These are phyloP conservation scores for Endomychus coccineus DNA, from an alignment of 2,888 invertebrate species.

Conservation along the genomic window DNA sequence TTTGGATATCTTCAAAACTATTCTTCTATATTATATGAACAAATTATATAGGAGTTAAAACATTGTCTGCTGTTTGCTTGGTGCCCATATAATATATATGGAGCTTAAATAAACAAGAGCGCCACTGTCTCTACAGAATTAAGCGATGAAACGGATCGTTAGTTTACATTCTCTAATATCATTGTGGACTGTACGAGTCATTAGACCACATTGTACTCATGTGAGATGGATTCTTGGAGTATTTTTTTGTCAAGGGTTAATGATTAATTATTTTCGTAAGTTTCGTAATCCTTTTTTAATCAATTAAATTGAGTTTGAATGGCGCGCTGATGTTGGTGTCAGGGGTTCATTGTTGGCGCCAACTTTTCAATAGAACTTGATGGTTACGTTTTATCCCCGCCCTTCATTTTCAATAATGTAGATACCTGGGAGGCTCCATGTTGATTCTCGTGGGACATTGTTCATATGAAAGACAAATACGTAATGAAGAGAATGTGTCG, in stretches of 20 bases:
- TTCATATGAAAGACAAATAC: too few species aligned
- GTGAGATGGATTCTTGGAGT: conserved; percentile 34
- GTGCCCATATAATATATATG: too few species aligned
- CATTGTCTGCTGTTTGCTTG: too few species aligned
- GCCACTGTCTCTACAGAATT: conserved; percentile 22
- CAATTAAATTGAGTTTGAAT: conserved; percentile 36
- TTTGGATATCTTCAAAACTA: too few species aligned
- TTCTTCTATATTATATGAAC: too few species aligned
- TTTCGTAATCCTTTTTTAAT: conserved; percentile 40
- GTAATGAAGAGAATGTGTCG: too few species aligned
- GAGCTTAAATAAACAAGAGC: too few species aligned
- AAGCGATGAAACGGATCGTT: conserved; percentile 43
- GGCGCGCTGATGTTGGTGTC: conserved; percentile 30
- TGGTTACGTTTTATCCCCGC: conserved; percentile 6
- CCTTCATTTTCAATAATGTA: too few species aligned
- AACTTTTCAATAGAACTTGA: conserved; percentile 24
- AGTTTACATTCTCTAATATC: conserved; percentile 40
- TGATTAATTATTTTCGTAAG: conserved; percentile 41
- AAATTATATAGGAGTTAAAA: too few species aligned
- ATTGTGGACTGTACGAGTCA: conserved; percentile 40
- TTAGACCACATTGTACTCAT: conserved; percentile 38
- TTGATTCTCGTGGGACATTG: too few species aligned
- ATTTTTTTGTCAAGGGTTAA: conserved; percentile 38
- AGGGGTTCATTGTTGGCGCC: conserved; percentile 30
- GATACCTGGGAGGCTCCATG: too few species aligned